A percentile compares a stretch with the other conserved stretches of the same genome.
phyloP scores from a whole-genome alignment of 2,797 vertebrate genomes.

The Cyclura pinguis region DNA sequence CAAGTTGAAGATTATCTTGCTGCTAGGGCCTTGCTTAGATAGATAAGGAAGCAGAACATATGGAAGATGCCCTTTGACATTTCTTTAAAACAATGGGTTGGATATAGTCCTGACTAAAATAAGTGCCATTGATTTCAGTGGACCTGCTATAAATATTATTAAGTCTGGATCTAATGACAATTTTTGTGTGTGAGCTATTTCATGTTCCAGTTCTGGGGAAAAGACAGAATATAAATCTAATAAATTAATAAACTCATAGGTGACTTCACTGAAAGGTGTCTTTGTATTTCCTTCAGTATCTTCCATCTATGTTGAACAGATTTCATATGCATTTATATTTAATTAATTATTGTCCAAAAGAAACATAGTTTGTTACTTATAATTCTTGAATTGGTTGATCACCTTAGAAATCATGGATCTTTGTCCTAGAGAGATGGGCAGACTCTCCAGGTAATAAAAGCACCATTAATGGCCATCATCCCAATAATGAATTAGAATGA shows the following conservation, averaged over 20 bases:
- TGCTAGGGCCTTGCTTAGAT: not conserved
- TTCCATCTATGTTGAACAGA: not conserved
- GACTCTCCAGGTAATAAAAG: not conserved
- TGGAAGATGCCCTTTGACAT: not conserved
- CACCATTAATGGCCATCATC: not conserved
- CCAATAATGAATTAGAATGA: too few species aligned
- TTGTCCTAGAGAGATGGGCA: not conserved
- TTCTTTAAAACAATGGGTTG: not conserved
- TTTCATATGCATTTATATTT: not conserved
- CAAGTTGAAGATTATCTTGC: not conserved
- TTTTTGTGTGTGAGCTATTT: too few species aligned
- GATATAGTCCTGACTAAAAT: not conserved
- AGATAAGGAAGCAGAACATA: not conserved
- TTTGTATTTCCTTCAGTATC: not conserved
- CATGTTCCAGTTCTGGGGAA: too few species aligned
- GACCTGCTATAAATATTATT: not conserved
- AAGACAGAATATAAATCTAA: not conserved
- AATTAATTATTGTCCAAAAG: not conserved
- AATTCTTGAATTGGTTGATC: not conserved
- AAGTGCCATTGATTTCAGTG: not conserved
- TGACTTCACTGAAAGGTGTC: not conserved
- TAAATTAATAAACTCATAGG: not conserved
- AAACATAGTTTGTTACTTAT: not conserved
- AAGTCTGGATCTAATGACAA: not conserved
- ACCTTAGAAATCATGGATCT: not conserved